Evolutionary conservation across 2,888 invertebrate genomes (phyloP), one percentile per base, ranked within the genome.

Genomic region (Acanthoscelides obtectus): DNA sequence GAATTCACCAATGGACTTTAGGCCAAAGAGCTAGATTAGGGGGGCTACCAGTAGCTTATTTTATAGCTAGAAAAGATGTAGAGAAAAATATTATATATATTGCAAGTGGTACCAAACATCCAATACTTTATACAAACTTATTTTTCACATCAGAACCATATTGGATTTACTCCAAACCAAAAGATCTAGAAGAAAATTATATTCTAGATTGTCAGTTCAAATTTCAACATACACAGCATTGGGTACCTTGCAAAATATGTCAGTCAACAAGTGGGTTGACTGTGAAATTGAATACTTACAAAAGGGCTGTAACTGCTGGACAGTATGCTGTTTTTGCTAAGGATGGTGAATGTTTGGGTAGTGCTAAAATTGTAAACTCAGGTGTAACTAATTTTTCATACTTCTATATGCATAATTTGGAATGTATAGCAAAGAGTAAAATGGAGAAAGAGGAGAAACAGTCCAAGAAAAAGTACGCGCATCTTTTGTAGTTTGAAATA

Each of bases 1-100:
- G 98, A 8, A 88, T 96, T 69, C 98, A 99, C 86, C 91, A 94
- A 78, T 98, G 94, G 94, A 99, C 98, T 0, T 84, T 97, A 20
- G 99, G 99, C 0, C 98, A 99, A n/a, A 87, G 95, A 79, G 91
- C 94, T 76, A 88, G 89, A 70, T 84, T 96, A 21, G 81, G 87
- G 66, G 92, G 93, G 4, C 85, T 84, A 73, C 83, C 87, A 72
- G 86, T 90, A 76, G 90, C 94, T 0, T 93, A 91, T 81, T 98
- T 91, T 87, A 90, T 96, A 22, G 93, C 89, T 22, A 88, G 89
- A 70, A 94, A 96, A 82, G 89, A 94, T 83, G 80, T 88, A 0
- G 77, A 84, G 20, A 90, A 89, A 20, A 94, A 95, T 81, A 88
- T 89, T 72, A 94, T 98, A 77, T 90, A 90, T 85, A 94, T 95